Base-by-base conservation (phyloP, 2,113 vertebrate species). In the Thermophis baileyi region DNA sequence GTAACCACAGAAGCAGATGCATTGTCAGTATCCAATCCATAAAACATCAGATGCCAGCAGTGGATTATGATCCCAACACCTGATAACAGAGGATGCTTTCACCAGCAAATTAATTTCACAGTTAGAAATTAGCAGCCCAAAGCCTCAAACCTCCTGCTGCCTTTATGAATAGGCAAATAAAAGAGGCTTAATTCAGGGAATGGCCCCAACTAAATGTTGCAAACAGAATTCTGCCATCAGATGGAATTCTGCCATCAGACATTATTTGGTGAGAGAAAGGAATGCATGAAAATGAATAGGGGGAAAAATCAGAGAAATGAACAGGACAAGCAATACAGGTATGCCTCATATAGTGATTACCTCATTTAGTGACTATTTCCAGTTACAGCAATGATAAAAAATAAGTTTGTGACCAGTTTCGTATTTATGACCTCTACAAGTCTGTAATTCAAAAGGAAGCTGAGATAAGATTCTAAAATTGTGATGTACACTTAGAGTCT, bases 1-100 rank as follows among this genome's bases (percentile, higher is more conserved):
- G 93, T 35, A 92, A 54, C 63, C 93, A 7, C n/a, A 40, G 89
- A 94, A 90, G 60, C 94, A 96, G 93, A 88, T 92, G 87, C 86
- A 89, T 14, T 89, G 88, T 91, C 94, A 94, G 81, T 49, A 86
- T 91, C 93, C 46, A 94, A 90, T 87, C 74, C 88, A 93, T 94
- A 92, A 96, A 96, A 89, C 22, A 4, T 92, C 92, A 85, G 89
- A 57, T 95, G 30, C 27, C 44, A 63, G n/a, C 54, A 87, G 89
- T 93, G 0, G 94, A 94, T 95, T 96, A 90, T 91, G 44, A 91
- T 87, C 47, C 47, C 89, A 92, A 94, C 53, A 89, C 74, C 9
- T 10, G 90, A 88, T 55, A 55, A 88, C 89, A 81, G 3, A 93
- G 92, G 1, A 89, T 2, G 88, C 51, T 94, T 94, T 94, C 53